Evolutionary conservation across 2,113 vertebrate genomes (phyloP).

Genomic region (Gavialis gangeticus): DNA sequence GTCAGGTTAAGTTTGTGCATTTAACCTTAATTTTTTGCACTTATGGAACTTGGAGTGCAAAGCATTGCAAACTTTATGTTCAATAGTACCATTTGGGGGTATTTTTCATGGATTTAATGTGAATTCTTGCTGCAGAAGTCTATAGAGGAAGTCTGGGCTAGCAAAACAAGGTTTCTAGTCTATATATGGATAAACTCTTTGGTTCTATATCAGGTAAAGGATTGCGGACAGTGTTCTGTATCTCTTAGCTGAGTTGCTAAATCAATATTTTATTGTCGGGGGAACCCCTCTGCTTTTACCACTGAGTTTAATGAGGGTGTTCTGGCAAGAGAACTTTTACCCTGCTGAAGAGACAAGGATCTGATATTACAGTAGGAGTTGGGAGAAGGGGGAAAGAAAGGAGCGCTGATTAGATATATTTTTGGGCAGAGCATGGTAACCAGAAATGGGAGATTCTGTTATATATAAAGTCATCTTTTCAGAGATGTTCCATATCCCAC

Average conservation of each 20-base stretch:
- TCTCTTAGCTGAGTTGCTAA: neutral
- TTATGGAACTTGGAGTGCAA: neutral
- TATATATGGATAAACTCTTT: neutral
- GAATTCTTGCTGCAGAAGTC: neutral
- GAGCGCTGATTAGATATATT: neutral
- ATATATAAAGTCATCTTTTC: neutral
- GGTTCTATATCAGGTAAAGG: neutral
- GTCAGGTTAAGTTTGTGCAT: neutral
- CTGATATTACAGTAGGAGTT: neutral
- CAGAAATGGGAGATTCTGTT: neutral
- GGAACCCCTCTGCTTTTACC: neutral
- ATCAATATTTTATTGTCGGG: conserved; percentile 16
- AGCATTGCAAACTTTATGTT: neutral
- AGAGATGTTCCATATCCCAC: neutral
- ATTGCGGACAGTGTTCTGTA: neutral
- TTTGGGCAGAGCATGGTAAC: neutral
- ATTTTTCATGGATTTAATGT: neutral
- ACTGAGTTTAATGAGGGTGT: neutral
- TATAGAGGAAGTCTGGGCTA: neutral
- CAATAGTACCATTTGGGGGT: neutral
- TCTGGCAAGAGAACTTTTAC: neutral
- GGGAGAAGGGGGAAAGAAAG: neutral
- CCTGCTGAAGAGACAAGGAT: neutral
- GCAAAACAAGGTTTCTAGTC: neutral
- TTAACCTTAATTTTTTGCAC: neutral